A percentile compares a stretch with the other conserved stretches of the same genome.
Evolutionary conservation across 1,140 invertebrate genomes (phyloP).

Genomic region (Oncopodura yosiiana): DNA sequence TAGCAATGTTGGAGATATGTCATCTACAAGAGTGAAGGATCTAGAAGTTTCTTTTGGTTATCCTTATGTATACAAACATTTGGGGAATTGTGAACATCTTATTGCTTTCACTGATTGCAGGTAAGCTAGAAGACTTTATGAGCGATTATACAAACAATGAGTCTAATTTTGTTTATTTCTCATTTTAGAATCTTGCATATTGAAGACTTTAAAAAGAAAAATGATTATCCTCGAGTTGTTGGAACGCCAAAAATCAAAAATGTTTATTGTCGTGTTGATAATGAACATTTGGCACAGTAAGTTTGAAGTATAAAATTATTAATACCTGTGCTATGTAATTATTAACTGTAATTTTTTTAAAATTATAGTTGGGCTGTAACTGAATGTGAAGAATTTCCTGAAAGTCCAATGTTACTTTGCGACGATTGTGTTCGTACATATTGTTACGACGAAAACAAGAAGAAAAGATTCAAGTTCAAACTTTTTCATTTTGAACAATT

Average conservation of each 20-base stretch:
- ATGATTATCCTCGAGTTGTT: conserved; percentile 2
- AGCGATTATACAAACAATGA: not conserved
- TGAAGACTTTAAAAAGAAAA: conserved; percentile 41
- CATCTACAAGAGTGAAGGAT: conserved; percentile 54
- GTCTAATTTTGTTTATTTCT: conserved; percentile 2
- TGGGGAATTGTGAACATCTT: conserved; percentile 77
- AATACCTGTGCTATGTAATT: not conserved
- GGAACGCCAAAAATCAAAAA: not conserved
- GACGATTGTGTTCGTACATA: conserved; percentile 5
- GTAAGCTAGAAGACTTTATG: conserved; percentile 36
- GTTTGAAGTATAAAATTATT: not conserved
- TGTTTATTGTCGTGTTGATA: conserved; percentile 10
- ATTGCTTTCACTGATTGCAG: conserved; percentile 63
- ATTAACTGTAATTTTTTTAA: not conserved
- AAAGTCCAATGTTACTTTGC: conserved; percentile 10
- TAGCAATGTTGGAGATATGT: too few relatives aligned
- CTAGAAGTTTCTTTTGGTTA: conserved; percentile 57
- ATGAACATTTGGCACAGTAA: conserved; percentile 42
- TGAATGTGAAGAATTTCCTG: conserved; percentile 8
- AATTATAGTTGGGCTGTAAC: conserved; percentile 15
- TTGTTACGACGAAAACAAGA: conserved; percentile 10
- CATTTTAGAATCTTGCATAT: conserved; percentile 46
- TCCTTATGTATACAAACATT: conserved; percentile 73
- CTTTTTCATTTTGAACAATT: conserved; percentile 11
- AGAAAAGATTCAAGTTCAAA: conserved; percentile 2